Percentiles rank a stretch among this genome's conserved stretches.
Evolutionary conservation across 2,797 vertebrate species (phyloP).

Genomic region (Telmatherina bonti): DNA sequence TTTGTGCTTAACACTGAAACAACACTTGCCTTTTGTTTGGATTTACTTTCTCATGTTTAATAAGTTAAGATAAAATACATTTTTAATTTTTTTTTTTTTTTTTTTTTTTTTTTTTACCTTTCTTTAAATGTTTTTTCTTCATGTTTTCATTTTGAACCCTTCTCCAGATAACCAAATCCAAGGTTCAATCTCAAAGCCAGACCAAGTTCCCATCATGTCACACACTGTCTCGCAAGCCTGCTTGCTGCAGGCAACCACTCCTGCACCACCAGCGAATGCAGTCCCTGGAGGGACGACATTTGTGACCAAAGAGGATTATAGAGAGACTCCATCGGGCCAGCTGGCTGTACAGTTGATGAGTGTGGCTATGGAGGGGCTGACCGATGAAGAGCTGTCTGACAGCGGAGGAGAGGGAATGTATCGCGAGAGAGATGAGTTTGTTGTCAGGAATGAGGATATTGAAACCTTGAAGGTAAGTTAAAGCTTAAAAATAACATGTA

Average conservation of each 20-base stretch:
- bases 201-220: slow-evolving; percentile 72
- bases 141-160: background rate
- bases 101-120: background rate
- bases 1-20: background rate
- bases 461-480: slow-evolving; percentile 90
- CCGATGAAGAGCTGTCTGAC: slow-evolving; percentile 93
- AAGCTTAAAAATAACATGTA: background rate
- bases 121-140: background rate
- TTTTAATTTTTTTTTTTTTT: background rate
- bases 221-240: slow-evolving; percentile 70
- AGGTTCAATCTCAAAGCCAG: slow-evolving; percentile 79
- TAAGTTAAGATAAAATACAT: background rate
- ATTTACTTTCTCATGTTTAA: too few relatives aligned
- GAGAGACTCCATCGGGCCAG: slow-evolving; percentile 80
- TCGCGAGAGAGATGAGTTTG: slow-evolving; percentile 97
- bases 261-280: slow-evolving; percentile 43
- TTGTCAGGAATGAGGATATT: slow-evolving; percentile 97
- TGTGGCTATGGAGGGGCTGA: slow-evolving; percentile 93
- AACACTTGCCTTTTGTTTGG: background rate
- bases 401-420: slow-evolving; percentile 98
- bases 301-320: slow-evolving; percentile 75
- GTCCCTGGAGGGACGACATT: slow-evolving; percentile 60
- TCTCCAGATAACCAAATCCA: slow-evolving; percentile 71
- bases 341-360: slow-evolving; percentile 85
- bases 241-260: slow-evolving; percentile 71